A percentile compares a stretch with the other conserved stretches of the same genome.
These are phyloP conservation scores for Bibio marci DNA, from an alignment of 2,888 invertebrate genomes.

Conservation along the genomic window DNA sequence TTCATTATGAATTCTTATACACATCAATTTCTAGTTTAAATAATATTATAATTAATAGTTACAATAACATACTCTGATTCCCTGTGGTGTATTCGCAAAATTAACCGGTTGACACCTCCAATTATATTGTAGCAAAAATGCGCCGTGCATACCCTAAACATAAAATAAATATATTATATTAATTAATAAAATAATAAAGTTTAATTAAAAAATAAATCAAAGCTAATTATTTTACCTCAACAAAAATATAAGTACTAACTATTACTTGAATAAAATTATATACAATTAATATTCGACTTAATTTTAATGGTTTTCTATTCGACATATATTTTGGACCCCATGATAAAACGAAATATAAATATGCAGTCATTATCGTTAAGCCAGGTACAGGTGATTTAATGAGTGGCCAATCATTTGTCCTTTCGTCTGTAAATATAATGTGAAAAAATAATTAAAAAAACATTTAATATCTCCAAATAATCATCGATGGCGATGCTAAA, in stretches of 20 bases:
- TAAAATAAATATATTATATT: no score
- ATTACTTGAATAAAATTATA: slow-evolving; percentile 83
- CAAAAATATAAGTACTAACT: slow-evolving; percentile 62
- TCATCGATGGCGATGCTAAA: no score
- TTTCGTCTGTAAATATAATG: slow-evolving; percentile 34
- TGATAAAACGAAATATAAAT: slow-evolving; percentile 52
- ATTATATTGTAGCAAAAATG: slow-evolving; percentile 69
- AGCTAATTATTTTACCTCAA: slow-evolving; percentile 16
- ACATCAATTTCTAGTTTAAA: no score
- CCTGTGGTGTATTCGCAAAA: slow-evolving; percentile 54
- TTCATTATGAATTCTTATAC: no score
- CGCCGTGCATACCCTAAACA: slow-evolving; percentile 47
- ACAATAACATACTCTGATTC: slow-evolving; percentile 49
- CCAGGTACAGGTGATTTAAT: slow-evolving; percentile 54
- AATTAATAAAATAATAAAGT: no score
- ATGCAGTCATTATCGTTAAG: slow-evolving; percentile 43
- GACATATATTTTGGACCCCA: slow-evolving; percentile 81
- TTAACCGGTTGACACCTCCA: slow-evolving; percentile 88
- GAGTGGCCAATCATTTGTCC: slow-evolving; percentile 46
- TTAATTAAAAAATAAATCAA: no score
- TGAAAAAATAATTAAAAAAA: background rate
- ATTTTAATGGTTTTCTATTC: slow-evolving; percentile 64
- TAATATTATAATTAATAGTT: slow-evolving; percentile 1
- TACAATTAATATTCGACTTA: slow-evolving; percentile 58
- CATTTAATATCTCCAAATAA: background rate